Evolutionary conservation across 2,888 invertebrate species (phyloP), one percentile per base, ranked within the genome.

Genomic region (Oscheius onirici): DNA sequence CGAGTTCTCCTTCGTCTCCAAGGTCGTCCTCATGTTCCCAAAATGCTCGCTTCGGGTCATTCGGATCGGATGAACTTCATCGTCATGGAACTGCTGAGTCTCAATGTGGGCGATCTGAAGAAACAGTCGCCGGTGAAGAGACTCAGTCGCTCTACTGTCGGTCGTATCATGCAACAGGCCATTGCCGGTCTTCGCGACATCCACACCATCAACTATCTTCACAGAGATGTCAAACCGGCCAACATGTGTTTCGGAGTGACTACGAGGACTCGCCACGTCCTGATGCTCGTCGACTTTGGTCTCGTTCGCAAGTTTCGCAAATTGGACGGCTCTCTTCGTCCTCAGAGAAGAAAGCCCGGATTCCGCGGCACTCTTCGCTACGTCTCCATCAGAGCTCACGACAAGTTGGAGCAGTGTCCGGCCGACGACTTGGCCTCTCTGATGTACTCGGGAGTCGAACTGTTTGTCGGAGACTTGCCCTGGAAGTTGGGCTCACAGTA

Each of bases 341-440:
- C 52, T 11, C 69, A 52, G 28, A 71, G 83, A 11, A 15, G 26
- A 8, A 61, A 68, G 26, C 79, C 82, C n/a, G 79, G 79, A 20
- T 72, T 79, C 72, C 76, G 84, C 17, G 84, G 84, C n/a, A 84
- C 84, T 6, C 73, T 80, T 8, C 80, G 84, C 41, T 85, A 85
- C 72, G 84, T 79, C 3, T 85, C 85, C 15, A 34, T 76, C 15
- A 71, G 78, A 8, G 78, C 75, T 15, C 80, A 82, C 65, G 75
- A 77, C 13, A 66, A 69, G 46, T 61, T 73, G 58, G 82, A 82
- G 28, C 82, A 79, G 63, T 67, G 73, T 46, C 80, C 79, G 10
- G 74, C 72, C 26, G 82, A 82, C 54, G 82, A 82, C 61, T 61
- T 82, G 24, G 67, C 73, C 17, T 77, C 77, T 28, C 75, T 79